Percentiles rank a stretch among this genome's conserved stretches.
These are phyloP conservation scores for Aleiodes testaceus DNA, from an alignment of 2,888 invertebrate genomes.

Conservation along the genomic window DNA sequence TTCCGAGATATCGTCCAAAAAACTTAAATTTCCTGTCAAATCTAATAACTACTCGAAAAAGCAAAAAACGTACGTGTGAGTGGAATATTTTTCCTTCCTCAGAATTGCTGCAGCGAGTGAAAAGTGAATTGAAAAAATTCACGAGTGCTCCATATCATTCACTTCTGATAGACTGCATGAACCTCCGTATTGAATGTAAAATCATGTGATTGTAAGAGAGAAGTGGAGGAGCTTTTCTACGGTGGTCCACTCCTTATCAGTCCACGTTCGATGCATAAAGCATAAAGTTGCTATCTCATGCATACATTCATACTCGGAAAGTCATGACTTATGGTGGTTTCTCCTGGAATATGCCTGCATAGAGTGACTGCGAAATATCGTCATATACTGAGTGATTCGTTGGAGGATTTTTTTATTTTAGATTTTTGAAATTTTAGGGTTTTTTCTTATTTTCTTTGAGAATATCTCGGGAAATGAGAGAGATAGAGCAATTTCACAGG, in stretches of 20 bases:
- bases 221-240: conserved; percentile 40
- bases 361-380: conserved; percentile 45
- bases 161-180: not conserved
- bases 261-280: conserved; percentile 70
- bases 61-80: no score
- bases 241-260: conserved; percentile 63
- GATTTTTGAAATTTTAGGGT: no score
- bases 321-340: conserved; percentile 67
- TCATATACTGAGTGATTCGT: not conserved
- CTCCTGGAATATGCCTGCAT: conserved; percentile 36
- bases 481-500: no score
- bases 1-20: no score
- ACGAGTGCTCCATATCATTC: not conserved
- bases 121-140: not conserved
- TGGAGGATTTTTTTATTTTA: no score
- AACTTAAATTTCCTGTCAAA: no score
- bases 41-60: no score
- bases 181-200: conserved; percentile 26
- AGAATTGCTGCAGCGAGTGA: no score
- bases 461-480: no score
- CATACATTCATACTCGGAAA: conserved; percentile 69
- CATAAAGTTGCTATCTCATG: conserved; percentile 72
- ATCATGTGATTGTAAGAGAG: conserved; percentile 13
- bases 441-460: no score
- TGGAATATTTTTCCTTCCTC: no score